Evolutionary conservation across 2,888 invertebrate genomes (phyloP), one percentile per base, ranked within the genome.

Genomic region (Cryptosula pallasiana): DNA sequence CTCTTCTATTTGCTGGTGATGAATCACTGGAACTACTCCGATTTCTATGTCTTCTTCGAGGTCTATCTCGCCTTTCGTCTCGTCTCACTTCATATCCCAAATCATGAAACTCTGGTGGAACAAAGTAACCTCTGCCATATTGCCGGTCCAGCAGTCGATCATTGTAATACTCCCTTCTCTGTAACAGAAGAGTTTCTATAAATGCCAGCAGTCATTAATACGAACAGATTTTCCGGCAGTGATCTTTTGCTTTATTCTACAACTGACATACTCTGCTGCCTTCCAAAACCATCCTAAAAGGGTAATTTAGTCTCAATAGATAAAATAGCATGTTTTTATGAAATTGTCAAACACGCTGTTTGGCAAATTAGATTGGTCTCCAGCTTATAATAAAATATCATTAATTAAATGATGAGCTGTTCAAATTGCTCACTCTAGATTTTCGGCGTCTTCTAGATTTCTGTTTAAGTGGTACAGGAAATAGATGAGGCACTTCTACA

Each of bases 21-120:
- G 63, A 63, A 5, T 63, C 63, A n/a, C 63, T 63, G 5, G 63
- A 63, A 27, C 32, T 63, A n/a, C 63, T 63, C 32, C 63, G 20
- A 23, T 16, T 25, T 57, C 57, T 57, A 23, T 25, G 57, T 27
- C 63, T 27, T 9, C 34, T 27, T 27, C 32, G 27, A 2, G 29
- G 3, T 5, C 32, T 27, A 16, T n/a, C 13, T 29, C n/a, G 32
- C 32, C 34, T 63, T 20, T 32, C 34, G 32, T 32, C 63, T 3
- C 32, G 25, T 63, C 3, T 2, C 9, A 63, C 9, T 3, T 63
- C 63, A 34, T 29, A 63, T 3, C 63, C 63, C 20, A 63, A 34
- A 5, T 20, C 63, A 9, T 34, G 63, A 27, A 63, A 63, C 34
- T 63, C 63, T 32, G 32, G 29, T 32, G 63, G 63, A 13, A 63